phyloP scores from a whole-genome alignment of 2,888 invertebrate genomes.

The Anodontia alba region DNA sequence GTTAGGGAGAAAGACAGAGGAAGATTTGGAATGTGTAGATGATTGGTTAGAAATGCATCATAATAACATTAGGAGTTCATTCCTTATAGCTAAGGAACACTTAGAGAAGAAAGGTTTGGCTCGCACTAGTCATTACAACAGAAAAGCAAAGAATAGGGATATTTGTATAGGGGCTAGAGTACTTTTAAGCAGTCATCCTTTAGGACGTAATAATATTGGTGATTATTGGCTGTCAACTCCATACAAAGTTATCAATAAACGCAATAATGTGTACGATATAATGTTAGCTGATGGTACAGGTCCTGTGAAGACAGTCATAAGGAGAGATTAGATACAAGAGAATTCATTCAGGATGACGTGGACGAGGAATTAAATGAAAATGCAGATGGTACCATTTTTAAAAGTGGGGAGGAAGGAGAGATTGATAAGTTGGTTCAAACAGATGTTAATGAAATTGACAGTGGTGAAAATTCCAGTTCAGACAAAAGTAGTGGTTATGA shows the following conservation, averaged over 20 bases:
- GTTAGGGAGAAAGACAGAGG: background rate
- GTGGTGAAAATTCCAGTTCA: background rate
- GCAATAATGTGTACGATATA: background rate
- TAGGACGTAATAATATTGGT: background rate
- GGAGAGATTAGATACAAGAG: conserved; percentile 11
- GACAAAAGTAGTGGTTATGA: conserved; percentile 4
- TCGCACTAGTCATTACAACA: background rate
- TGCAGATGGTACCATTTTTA: background rate
- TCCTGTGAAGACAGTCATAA: background rate
- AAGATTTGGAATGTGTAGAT: conserved; percentile 2
- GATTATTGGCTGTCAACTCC: background rate
- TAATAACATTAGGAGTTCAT: background rate
- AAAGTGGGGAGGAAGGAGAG: conserved; percentile 7
- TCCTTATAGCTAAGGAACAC: background rate
- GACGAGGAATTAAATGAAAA: background rate
- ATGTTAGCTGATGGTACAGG: conserved; percentile 4
- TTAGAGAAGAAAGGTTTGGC: background rate
- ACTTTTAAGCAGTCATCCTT: background rate
- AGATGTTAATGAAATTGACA: background rate
- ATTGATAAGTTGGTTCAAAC: background rate
- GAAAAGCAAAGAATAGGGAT: background rate
- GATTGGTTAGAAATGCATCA: conserved; percentile 8
- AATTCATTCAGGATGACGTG: background rate
- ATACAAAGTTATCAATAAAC: conserved; percentile 2
- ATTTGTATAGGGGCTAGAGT: background rate